A percentile compares a stretch with the other conserved stretches of the same genome.
Evolutionary conservation across 2,888 invertebrate species (phyloP).

Genomic region (Ectemnius cavifrons): DNA sequence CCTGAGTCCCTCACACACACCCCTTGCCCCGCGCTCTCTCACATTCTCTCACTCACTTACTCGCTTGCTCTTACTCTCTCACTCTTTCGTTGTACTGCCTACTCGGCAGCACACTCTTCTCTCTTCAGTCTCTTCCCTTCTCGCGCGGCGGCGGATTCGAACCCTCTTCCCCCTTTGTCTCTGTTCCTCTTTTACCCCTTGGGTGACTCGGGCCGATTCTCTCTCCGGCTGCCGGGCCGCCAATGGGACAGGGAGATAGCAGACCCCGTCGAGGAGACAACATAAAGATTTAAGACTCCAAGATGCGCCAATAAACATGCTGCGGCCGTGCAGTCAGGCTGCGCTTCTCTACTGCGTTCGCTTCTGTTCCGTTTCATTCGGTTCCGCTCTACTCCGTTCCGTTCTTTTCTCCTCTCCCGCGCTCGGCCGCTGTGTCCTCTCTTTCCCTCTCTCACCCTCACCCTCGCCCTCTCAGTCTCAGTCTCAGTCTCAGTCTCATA

Average conservation of each 20-base stretch:
- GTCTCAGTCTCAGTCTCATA: background rate
- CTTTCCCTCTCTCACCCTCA: conserved; percentile 6
- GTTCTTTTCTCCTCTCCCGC: conserved; percentile 51
- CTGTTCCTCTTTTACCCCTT: conserved; percentile 48
- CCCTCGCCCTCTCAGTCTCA: no score
- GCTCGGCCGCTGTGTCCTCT: conserved; percentile 28
- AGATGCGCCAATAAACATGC: conserved; percentile 78
- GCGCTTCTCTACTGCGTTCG: conserved; percentile 67
- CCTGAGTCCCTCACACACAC: conserved; percentile 9
- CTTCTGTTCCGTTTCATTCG: conserved; percentile 70
- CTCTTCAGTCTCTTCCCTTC: conserved; percentile 43
- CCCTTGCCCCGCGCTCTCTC: conserved; percentile 35
- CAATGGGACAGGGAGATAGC: conserved; percentile 61
- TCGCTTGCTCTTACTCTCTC: conserved; percentile 46
- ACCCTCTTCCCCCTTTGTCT: conserved; percentile 43
- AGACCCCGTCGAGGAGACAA: conserved; percentile 76
- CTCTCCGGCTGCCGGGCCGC: conserved; percentile 37
- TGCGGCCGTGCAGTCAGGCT: conserved; percentile 73
- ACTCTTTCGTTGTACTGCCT: conserved; percentile 21
- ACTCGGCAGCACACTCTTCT: conserved; percentile 4
- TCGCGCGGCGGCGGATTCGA: conserved; percentile 37
- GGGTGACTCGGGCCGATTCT: conserved; percentile 38
- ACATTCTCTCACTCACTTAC: conserved; percentile 32
- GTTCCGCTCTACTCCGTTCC: conserved; percentile 54
- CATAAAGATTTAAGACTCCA: conserved; percentile 78